These are phyloP conservation scores for Protodeltote pygarga DNA, from an alignment of 2,888 invertebrate species.

Conservation along the genomic window DNA sequence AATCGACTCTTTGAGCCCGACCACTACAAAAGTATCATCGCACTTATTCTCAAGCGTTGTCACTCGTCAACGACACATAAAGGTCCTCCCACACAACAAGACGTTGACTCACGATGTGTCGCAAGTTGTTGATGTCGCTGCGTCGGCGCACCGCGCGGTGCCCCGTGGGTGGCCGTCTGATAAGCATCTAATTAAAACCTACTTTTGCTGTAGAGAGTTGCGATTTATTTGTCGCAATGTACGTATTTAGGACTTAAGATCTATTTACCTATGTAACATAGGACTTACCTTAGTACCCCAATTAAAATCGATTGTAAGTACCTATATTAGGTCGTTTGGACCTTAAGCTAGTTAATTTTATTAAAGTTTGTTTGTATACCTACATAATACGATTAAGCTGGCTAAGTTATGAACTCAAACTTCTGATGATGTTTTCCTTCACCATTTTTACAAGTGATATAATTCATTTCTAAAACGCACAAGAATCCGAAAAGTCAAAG, in stretches of 20 bases:
- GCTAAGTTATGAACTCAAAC: too few species aligned
- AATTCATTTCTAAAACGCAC: too few species aligned
- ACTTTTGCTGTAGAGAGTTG: conserved; percentile 55
- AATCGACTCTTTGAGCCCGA: conserved; percentile 35
- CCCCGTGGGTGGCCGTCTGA: conserved; percentile 75
- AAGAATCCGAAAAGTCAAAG: too few species aligned
- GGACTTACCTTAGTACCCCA: too few species aligned
- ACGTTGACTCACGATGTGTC: conserved; percentile 72
- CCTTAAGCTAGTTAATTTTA: too few species aligned
- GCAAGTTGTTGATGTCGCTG: conserved; percentile 65
- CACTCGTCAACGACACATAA: conserved; percentile 36
- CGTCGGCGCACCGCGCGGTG: conserved; percentile 68
- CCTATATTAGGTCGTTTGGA: too few species aligned
- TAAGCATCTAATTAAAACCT: conserved; percentile 80
- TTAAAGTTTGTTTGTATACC: too few species aligned
- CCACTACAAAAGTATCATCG: conserved; percentile 37
- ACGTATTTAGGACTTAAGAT: background rate
- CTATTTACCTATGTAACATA: background rate
- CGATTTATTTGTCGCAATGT: conserved; percentile 24
- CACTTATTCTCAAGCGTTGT: conserved; percentile 38
- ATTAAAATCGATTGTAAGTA: too few species aligned
- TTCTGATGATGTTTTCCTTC: too few species aligned
- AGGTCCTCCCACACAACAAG: conserved; percentile 54
- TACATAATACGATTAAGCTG: too few species aligned
- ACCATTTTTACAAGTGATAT: too few species aligned